phyloP scores from a whole-genome alignment of 2,797 vertebrate species.

The Graptemys geographica region DNA sequence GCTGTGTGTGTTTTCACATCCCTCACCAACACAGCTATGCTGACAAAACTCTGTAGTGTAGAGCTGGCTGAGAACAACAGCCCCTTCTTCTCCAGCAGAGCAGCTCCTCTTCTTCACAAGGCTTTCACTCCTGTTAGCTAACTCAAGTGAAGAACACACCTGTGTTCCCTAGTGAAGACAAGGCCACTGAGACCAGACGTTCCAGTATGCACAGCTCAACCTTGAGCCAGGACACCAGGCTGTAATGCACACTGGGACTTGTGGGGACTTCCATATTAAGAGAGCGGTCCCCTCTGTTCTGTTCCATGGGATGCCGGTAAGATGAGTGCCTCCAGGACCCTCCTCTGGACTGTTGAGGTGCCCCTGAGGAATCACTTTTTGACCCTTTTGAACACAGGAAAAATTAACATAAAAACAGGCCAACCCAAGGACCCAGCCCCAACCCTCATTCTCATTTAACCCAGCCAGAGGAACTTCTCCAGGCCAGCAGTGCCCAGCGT shows the following conservation, averaged over 20 bases:
- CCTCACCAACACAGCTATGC: no score
- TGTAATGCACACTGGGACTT: neutral
- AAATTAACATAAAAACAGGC: neutral
- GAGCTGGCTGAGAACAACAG: no score
- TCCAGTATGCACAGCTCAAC: no score
- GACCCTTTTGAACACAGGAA: neutral
- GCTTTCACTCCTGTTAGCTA: no score
- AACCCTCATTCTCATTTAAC: neutral
- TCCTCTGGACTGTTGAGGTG: neutral
- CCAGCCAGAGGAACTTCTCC: neutral
- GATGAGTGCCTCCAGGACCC: accelerated
- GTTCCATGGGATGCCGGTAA: neutral
- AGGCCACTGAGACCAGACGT: no score
- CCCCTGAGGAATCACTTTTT: neutral
- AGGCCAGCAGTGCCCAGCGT: neutral
- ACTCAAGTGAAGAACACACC: no score
- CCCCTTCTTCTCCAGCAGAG: no score
- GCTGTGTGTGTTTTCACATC: no score
- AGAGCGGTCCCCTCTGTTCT: neutral
- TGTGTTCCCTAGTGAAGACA: no score
- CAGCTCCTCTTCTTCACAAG: no score
- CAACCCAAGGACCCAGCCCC: accelerated
- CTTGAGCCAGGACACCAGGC: neutral
- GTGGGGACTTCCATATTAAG: accelerated
- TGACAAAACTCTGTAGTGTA: no score